These are phyloP conservation scores for Drosophila ezoana DNA, from an alignment of 2,888 invertebrate genomes.

Conservation along the genomic window DNA sequence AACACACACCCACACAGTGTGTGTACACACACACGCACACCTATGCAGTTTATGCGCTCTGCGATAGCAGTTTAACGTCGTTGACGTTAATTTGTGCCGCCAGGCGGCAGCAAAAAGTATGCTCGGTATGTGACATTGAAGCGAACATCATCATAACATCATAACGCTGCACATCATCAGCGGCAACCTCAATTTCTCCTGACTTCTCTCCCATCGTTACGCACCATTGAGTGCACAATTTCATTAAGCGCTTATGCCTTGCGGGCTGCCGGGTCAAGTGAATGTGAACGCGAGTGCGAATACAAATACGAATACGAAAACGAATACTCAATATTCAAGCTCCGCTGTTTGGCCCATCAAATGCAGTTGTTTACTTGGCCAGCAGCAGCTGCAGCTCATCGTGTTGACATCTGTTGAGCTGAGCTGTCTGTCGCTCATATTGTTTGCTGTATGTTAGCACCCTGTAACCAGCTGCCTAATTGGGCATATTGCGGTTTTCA, in stretches of 20 bases:
- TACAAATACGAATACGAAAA: conserved; percentile 8
- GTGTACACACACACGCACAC: conserved; percentile 29
- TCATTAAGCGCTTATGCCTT: conserved; percentile 69
- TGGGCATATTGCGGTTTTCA: conserved; percentile 5
- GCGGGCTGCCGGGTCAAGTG: conserved; percentile 32
- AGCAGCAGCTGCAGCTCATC: conserved; percentile 15
- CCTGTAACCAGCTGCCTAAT: not conserved
- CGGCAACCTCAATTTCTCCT: conserved; percentile 70
- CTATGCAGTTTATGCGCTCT: conserved; percentile 69
- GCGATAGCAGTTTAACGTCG: conserved; percentile 74
- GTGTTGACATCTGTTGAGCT: conserved; percentile 36
- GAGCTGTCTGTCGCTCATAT: conserved; percentile 31
- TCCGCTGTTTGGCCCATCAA: conserved; percentile 24
- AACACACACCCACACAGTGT: conserved; percentile 5
- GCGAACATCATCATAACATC: conserved; percentile 54
- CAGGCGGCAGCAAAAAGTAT: conserved; percentile 46
- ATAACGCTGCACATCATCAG: conserved; percentile 60
- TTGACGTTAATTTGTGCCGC: conserved; percentile 76
- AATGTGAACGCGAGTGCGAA: conserved; percentile 7
- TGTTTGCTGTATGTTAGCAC: conserved; percentile 14
- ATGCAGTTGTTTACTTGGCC: conserved; percentile 44
- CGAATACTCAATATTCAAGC: conserved; percentile 23
- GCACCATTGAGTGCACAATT: conserved; percentile 79
- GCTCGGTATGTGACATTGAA: conserved; percentile 56
- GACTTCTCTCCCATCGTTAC: conserved; percentile 76